Conservation (phyloP, 2,888 invertebrate species). For the Caenorhabditis afra region DNA sequence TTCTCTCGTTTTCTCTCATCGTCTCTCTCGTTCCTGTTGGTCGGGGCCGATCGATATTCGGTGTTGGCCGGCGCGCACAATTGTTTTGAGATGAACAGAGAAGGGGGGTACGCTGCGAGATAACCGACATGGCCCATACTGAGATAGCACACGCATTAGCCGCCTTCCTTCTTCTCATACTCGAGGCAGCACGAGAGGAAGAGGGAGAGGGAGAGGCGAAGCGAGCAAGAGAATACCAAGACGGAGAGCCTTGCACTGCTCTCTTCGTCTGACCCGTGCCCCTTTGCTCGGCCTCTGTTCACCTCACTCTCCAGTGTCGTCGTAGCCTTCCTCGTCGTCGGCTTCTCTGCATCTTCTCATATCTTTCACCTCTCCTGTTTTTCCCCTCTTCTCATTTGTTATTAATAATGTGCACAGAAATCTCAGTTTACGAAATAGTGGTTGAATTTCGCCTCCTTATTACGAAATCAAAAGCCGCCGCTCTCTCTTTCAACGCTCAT, state of each 20-base stretch:
- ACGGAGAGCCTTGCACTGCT: conserved; percentile 1
- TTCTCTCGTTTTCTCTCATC: not conserved
- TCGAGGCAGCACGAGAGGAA: not conserved
- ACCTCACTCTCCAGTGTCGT: too few relatives aligned
- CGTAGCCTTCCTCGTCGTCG: not conserved
- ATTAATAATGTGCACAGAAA: conserved; percentile 13
- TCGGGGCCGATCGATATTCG: conserved; percentile 41
- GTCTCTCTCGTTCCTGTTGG: conserved; percentile 37
- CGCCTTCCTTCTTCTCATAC: not conserved
- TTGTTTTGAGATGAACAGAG: conserved; percentile 51
- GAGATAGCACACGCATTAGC: conserved; percentile 40
- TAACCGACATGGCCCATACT: conserved; percentile 18
- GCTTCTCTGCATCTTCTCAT: too few relatives aligned
- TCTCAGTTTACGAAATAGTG: conserved; percentile 3
- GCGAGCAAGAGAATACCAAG: not conserved
- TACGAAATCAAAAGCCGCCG: conserved; percentile 2
- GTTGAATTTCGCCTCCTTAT: not conserved
- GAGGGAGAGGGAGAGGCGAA: conserved; percentile 1
- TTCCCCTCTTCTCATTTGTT: conserved; percentile 10
- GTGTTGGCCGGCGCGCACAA: conserved; percentile 38
- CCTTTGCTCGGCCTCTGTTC: not conserved
- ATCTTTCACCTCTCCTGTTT: not conserved
- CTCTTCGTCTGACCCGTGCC: conserved; percentile 1
- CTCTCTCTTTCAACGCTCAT: not conserved
- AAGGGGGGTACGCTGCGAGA: conserved; percentile 28